Percentiles rank a stretch among this genome's conserved stretches.
These are phyloP conservation scores for Pseudochaenichthys georgianus DNA, from an alignment of 2,797 vertebrate species.

Conservation along the genomic window DNA sequence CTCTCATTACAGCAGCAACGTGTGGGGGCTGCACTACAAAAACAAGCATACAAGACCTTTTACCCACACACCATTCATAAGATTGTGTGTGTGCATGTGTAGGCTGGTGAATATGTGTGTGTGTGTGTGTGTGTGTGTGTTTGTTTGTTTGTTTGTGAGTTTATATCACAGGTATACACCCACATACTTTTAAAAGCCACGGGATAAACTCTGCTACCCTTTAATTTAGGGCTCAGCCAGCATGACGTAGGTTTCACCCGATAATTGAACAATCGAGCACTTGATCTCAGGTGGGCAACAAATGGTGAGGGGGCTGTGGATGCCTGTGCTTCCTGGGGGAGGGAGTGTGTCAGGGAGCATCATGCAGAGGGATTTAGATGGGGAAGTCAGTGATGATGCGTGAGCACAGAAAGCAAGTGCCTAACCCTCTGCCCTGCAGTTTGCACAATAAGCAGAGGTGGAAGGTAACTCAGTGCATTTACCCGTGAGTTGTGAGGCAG, in stretches of 20 bases:
- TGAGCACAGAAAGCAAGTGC: slow-evolving; percentile 36
- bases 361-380: slow-evolving; percentile 48
- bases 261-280: slow-evolving; percentile 58
- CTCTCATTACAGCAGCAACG: slow-evolving; percentile 62
- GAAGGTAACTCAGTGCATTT: slow-evolving; percentile 29
- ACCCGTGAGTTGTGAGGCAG: neutral
- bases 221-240: slow-evolving; percentile 39
- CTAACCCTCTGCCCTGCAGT: slow-evolving; percentile 3
- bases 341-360: slow-evolving; percentile 27
- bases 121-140: slow-evolving; percentile 28
- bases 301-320: slow-evolving; percentile 37
- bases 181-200: slow-evolving; percentile 33
- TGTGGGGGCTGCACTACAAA: slow-evolving; percentile 58
- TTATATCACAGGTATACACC: slow-evolving; percentile 36
- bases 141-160: slow-evolving; percentile 22
- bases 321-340: slow-evolving; percentile 22
- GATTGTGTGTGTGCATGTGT: slow-evolving; percentile 34
- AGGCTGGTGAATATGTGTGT: slow-evolving; percentile 2
- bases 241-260: slow-evolving; percentile 50
- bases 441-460: slow-evolving; percentile 22
- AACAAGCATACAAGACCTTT: slow-evolving; percentile 72
- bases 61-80: slow-evolving; percentile 78
- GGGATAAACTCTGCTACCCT: slow-evolving; percentile 44
- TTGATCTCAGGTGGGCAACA: slow-evolving; percentile 64
- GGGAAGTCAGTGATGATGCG: slow-evolving; percentile 61